Base-by-base conservation (phyloP, 2,797 vertebrate genomes). In the Pelodytes ibericus region DNA sequence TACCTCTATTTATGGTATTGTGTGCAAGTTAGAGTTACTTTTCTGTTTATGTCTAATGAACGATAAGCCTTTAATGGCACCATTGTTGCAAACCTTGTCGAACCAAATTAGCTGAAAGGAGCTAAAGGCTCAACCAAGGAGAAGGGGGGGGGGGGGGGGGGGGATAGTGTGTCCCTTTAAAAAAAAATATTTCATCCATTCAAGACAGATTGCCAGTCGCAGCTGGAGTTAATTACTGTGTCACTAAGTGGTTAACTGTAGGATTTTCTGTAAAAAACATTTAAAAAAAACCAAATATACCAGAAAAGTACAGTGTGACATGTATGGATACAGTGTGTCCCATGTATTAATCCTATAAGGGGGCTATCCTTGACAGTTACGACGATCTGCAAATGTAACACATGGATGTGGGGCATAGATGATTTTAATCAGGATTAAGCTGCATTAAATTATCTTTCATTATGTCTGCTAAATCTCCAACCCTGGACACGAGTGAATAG, bases 151-250 rank as follows among this genome's bases (percentile, higher is more conserved):
- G 36, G 20, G 7, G 5, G 5, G 33, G 31, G 61, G 41, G 61
- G 62, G 15, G 8, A 24, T 11, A n/a, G 10, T 7, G 31, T 63
- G 74, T 57, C 67, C 70, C 67, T 83, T 75, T 79, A 77, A 68
- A 47, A 64, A 26, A 72, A 66, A 58, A 64, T 61, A 44, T 75
- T 31, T 71, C 51, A 82, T 49, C 29, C 24, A 9, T 68, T 79
- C 71, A 83, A 75, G n/a, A 80, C 51, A 71, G 69, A 80, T 79
- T 82, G 68, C 68, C 74, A 49, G 68, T 26, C 13, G 36, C 31
- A 72, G 69, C 59, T 80, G 71, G 10, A 22, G 18, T 61, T 72
- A 80, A 83, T 67, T 61, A 82, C 62, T 31, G 25, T 4, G n/a
- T 56, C 33, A 57, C n/a, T 2, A 27, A 9, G 61, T 58, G 57